Conservation (phyloP, 2,888 invertebrate genomes). For the Drosophila heteroneura region DNA sequence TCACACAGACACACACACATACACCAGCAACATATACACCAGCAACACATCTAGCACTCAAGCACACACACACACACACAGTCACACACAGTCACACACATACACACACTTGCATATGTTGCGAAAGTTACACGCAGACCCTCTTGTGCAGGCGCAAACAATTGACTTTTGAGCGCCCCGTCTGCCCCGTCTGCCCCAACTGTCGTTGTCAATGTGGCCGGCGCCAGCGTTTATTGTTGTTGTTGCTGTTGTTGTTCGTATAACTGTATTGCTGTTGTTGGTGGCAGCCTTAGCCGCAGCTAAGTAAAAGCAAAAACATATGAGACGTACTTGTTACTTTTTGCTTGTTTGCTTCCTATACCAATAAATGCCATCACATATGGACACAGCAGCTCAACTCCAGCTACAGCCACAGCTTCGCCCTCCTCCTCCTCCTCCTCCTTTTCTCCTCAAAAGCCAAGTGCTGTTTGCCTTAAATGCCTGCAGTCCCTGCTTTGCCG, state of each 20-base stretch:
- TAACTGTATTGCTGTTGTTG: constrained; percentile 21
- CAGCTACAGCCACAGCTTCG: constrained; percentile 2
- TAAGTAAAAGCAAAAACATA: constrained; percentile 67
- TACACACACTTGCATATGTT: constrained; percentile 26
- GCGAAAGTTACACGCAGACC: constrained; percentile 62
- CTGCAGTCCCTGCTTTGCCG: constrained; percentile 36
- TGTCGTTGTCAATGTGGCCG: constrained; percentile 52
- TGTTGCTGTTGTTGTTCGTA: constrained; percentile 34
- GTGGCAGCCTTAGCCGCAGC: constrained; percentile 53
- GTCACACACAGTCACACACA: too few species aligned
- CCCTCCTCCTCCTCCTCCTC: too few species aligned
- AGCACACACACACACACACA: too few species aligned
- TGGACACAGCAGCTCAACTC: constrained; percentile 50
- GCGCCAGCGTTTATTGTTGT: constrained; percentile 43
- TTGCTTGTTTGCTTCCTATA: constrained; percentile 64
- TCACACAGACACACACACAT: constrained; percentile 24
- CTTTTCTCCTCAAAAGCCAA: constrained; percentile 6
- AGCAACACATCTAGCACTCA: too few species aligned
- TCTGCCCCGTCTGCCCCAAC: constrained; percentile 36
- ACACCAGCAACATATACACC: neutral
- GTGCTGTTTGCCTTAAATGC: constrained; percentile 51
- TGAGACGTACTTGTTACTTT: constrained; percentile 65
- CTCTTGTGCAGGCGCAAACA: constrained; percentile 72
- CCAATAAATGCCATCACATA: constrained; percentile 64
- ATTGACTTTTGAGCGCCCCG: constrained; percentile 70